These are phyloP conservation scores for Gerris buenoi DNA, from an alignment of 1,140 invertebrate species.

Conservation along the genomic window DNA sequence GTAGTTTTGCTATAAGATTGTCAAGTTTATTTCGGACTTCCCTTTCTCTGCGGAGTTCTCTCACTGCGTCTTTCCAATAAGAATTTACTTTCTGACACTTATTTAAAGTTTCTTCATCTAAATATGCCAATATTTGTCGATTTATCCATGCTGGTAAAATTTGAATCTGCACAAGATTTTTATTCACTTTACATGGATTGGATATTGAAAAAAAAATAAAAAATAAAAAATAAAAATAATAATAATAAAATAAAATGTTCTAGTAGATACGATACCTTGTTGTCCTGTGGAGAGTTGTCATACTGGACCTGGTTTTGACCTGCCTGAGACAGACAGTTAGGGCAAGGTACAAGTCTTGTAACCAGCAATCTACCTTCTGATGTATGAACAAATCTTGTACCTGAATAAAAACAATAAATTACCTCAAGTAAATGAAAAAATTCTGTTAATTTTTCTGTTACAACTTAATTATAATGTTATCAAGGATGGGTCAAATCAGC, in stretches of 20 bases:
- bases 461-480: too few relatives aligned
- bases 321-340: slow-evolving; percentile 47
- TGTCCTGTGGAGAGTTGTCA: slow-evolving; percentile 2
- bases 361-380: slow-evolving; percentile 90
- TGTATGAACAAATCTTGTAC: slow-evolving; percentile 93
- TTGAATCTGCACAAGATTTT: slow-evolving; percentile 3
- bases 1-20: not conserved
- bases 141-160: slow-evolving; percentile 7
- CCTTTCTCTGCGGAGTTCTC: not conserved
- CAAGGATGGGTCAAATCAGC: too few relatives aligned
- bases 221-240: too few relatives aligned
- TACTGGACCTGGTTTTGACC: slow-evolving; percentile 11
- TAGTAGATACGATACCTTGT: too few relatives aligned
- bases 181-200: too few relatives aligned
- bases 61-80: slow-evolving; percentile 1
- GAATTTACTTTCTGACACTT: not conserved
- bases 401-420: slow-evolving; percentile 28
- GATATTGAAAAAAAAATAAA: too few relatives aligned
- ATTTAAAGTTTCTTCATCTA: not conserved
- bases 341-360: slow-evolving; percentile 82
- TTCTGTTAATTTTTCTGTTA: too few relatives aligned
- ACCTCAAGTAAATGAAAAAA: too few relatives aligned
- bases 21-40: too few relatives aligned
- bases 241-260: too few relatives aligned
- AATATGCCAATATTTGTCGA: not conserved